Conservation (phyloP, 1,140 invertebrate genomes). For the Chrysopa pallens region DNA sequence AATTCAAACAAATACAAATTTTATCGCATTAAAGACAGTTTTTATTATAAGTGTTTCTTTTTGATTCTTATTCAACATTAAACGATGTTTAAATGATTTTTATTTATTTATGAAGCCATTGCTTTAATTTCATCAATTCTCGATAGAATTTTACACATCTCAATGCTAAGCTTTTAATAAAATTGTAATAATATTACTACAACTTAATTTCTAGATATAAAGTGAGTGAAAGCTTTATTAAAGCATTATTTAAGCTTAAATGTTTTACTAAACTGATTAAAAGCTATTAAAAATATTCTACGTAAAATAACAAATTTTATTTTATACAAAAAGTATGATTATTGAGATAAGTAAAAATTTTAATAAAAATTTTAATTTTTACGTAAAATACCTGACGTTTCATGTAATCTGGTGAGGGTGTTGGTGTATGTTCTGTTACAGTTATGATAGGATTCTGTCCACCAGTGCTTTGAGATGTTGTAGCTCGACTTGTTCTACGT, state of each 20-base stretch:
- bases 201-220: no score
- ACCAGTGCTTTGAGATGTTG: slow-evolving; percentile 9
- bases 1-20: no score
- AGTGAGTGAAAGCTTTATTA: background rate
- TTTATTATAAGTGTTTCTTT: no score
- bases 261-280: background rate
- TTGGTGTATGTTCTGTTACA: slow-evolving; percentile 85
- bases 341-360: background rate
- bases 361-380: slow-evolving; percentile 3
- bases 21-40: no score
- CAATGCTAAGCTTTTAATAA: no score
- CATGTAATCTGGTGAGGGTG: slow-evolving; percentile 67
- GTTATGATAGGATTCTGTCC: slow-evolving; percentile 82
- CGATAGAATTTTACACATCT: no score
- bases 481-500: slow-evolving; percentile 19
- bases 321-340: background rate
- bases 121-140: no score
- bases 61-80: no score
- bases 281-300: background rate
- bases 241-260: background rate
- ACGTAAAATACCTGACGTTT: slow-evolving; percentile 42
- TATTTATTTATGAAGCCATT: no score
- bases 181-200: no score
- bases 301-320: background rate
- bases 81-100: background rate